A percentile compares a stretch with the other conserved stretches of the same genome.
phyloP scores from a whole-genome alignment of 2,797 vertebrate species.

The Typhlichthys subterraneus region DNA sequence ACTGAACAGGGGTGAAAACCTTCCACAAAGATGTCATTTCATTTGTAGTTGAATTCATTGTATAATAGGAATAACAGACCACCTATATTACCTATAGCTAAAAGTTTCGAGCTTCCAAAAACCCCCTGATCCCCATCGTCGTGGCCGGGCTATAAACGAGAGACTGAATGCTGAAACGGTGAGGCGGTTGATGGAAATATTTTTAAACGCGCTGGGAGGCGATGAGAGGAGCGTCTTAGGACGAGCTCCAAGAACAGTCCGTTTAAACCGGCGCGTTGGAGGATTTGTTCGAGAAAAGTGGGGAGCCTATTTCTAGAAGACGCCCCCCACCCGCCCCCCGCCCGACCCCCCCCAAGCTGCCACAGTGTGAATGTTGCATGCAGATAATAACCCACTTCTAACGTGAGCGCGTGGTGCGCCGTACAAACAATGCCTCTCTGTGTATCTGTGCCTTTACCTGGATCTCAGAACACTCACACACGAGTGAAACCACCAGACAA shows the following conservation, averaged over 20 bases:
- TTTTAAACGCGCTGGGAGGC: conserved; percentile 50
- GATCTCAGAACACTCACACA: too few species aligned
- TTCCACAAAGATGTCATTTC: background rate
- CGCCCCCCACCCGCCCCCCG: conserved; percentile 33
- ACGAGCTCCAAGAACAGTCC: conserved; percentile 56
- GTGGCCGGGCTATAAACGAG: conserved; percentile 10
- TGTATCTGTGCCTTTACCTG: too few species aligned
- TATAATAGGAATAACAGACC: conserved; percentile 11
- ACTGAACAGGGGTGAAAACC: conserved; percentile 22
- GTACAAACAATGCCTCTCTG: conserved; percentile 19
- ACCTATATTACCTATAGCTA: conserved; percentile 19
- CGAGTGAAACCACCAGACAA: too few species aligned
- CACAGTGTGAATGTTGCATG: conserved; percentile 61
- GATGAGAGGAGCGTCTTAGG: conserved; percentile 48
- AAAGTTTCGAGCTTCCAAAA: conserved; percentile 3
- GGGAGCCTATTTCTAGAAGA: conserved; percentile 60
- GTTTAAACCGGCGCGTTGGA: conserved; percentile 52
- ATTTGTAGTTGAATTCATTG: conserved; percentile 17
- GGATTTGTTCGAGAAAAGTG: conserved; percentile 54
- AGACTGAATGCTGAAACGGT: conserved; percentile 18
- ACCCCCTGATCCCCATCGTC: conserved; percentile 9
- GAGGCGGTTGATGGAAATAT: conserved; percentile 28
- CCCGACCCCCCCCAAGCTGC: conserved; percentile 57
- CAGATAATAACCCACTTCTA: conserved; percentile 40
- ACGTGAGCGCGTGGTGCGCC: too few species aligned